phyloP scores from a whole-genome alignment of 2,113 vertebrate species.

The Hirundichthys speculiger region DNA sequence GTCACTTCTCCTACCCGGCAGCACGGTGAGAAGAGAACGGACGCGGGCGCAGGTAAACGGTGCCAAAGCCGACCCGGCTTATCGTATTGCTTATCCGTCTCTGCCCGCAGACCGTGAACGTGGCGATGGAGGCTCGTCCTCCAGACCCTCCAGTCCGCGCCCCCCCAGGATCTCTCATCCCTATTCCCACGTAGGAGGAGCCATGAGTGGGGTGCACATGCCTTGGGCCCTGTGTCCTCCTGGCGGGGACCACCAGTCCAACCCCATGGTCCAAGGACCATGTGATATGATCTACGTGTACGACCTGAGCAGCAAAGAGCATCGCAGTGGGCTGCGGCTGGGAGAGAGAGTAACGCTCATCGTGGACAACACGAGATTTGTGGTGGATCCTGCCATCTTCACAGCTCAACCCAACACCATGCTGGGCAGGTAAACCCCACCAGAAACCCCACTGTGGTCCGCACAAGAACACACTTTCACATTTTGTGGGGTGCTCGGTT shows the following conservation, averaged over 20 bases:
- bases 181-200: constrained; percentile 47
- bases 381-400: constrained; percentile 96
- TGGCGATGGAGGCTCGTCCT: constrained; percentile 87
- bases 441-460: no score
- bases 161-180: constrained; percentile 57
- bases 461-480: no score
- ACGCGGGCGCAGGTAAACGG: not conserved
- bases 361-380: constrained; percentile 97
- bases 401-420: constrained; percentile 98
- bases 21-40: constrained; percentile 82
- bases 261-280: constrained; percentile 72
- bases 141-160: constrained; percentile 77
- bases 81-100: not conserved
- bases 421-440: constrained; percentile 98
- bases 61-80: not conserved
- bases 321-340: constrained; percentile 83
- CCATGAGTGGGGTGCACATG: constrained; percentile 35
- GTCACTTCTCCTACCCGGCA: constrained; percentile 95
- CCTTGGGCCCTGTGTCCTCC: constrained; percentile 72
- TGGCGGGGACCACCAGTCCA: constrained; percentile 82
- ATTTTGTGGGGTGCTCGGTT: no score
- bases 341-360: constrained; percentile 93
- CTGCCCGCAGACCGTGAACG: constrained; percentile 88
- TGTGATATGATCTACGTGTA: constrained; percentile 93
- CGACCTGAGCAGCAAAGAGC: constrained; percentile 88